Evolutionary conservation across 2,888 invertebrate genomes (phyloP), one percentile per base, ranked within the genome.

Genomic region (Stenoptilia bipunctidactyla): DNA sequence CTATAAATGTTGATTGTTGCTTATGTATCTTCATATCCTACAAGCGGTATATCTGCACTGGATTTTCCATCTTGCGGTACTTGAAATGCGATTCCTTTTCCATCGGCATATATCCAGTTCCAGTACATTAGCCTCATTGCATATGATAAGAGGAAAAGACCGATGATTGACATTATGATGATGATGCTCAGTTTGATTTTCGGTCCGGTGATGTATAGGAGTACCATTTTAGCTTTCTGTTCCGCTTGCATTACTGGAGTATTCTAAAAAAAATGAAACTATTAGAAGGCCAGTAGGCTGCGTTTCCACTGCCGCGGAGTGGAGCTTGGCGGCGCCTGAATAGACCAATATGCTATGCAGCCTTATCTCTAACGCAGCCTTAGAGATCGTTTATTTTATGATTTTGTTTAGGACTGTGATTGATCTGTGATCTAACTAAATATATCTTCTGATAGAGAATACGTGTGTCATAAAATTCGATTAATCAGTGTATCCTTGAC

Each of bases 211-310:
- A 58, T 42, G 50, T 70, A 65, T 1, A 68, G 50, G 8, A 61
- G 36, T 42, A 55, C 55, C 27, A 74, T 50, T 2, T 55, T 45
- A 0, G 43, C 37, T 38, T 58, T 57, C 1, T 52, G 52, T 1
- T 52, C 41, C 3, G 61, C 61, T 8, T 55, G 45, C 8, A 73
- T 42, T 15, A 61, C 59, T n/a, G 68, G 66, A 41, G 69, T 68
- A 0, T 51, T 50, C 77, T 79, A 59, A 41, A 14, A 39, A 37
- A 38, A 14, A 27, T n/a, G n/a, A n/a, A n/a, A n/a, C n/a, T n/a
- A n/a, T n/a, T 5, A 34, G 6, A 9, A n/a, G n/a, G n/a, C n/a
- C n/a, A n/a, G n/a, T n/a, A n/a, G n/a, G n/a, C n/a, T n/a, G n/a
- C n/a, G n/a, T n/a, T n/a, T n/a, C n/a, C n/a, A n/a, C n/a, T n/a